Evolutionary conservation across 2,888 invertebrate genomes (phyloP), one percentile per base, ranked within the genome.

Genomic region (Caenorhabditis uteleia): DNA sequence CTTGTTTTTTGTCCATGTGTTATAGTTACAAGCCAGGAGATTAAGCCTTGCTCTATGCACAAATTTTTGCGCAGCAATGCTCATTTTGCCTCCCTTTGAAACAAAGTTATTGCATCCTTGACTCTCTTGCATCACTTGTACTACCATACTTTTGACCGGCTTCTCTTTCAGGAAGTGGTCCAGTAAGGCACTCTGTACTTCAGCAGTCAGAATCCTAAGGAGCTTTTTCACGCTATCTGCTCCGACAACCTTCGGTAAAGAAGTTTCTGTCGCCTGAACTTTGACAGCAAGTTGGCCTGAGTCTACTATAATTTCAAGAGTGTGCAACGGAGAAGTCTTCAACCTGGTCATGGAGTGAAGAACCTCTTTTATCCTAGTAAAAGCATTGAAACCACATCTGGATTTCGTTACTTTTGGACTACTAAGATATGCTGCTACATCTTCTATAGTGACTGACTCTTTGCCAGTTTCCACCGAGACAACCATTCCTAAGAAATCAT

Each of bases 361-460:
- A 8, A 44, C 20, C 18, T 53, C 53, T 16, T 45, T 16, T 20
- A 53, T 18, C 16, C 53, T 26, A 5, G 36, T 45, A 39, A 53
- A 45, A 14, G 21, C n/a, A 16, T 16, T 45, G 29, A 38, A 53
- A 2, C 53, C 53, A 18, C 44, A 38, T 1, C 20, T 31, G 6
- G 27, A 36, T 21, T 38, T 38, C 10, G 20, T 21, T 7, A 45
- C 18, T n/a, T 16, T 36, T 14, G 3, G 12, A 10, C 45, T 25
- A 16, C 39, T 53, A 16, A 54, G 39, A 25, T 46, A 53, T 6
- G 10, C 38, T 6, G 53, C 53, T 3, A 44, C 7, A 4, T 53
- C 36, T 2, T 26, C 23, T 16, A 38, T 26, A 3, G 36, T 45
- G 2, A 14, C 1, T 5, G 26, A 10, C 14, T 16, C 12, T 18